Evolutionary conservation across 2,888 invertebrate species (phyloP).

Genomic region (Theodoxus fluviatilis): DNA sequence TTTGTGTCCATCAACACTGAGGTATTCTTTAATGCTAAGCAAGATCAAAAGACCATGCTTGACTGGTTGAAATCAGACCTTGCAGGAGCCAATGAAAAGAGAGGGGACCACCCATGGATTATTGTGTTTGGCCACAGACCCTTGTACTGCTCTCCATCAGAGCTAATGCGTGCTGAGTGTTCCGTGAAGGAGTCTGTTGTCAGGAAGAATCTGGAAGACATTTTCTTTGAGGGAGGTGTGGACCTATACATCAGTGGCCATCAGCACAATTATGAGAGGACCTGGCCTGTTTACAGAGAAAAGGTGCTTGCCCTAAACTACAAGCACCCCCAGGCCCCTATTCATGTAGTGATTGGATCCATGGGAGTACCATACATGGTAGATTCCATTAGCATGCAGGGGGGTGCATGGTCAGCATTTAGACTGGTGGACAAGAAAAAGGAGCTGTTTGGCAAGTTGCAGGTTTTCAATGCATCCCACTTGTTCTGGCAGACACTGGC

Average conservation of each 20-base stretch:
- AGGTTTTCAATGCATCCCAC: constrained; percentile 46
- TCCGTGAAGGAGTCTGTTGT: constrained; percentile 45
- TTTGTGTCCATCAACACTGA: constrained; percentile 53
- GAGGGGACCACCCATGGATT: constrained; percentile 58
- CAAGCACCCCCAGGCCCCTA: constrained; percentile 49
- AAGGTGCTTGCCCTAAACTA: constrained; percentile 45
- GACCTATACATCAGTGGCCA: constrained; percentile 56
- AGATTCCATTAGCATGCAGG: constrained; percentile 37
- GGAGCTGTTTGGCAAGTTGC: constrained; percentile 47
- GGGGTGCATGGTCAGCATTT: constrained; percentile 50
- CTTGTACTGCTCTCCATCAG: constrained; percentile 58
- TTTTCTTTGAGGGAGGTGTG: constrained; percentile 54
- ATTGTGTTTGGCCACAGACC: constrained; percentile 63
- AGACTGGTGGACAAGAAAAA: constrained; percentile 38
- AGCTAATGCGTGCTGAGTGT: constrained; percentile 50
- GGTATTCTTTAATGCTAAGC: constrained; percentile 64
- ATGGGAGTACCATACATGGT: constrained; percentile 45
- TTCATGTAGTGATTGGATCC: constrained; percentile 52
- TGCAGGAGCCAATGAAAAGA: constrained; percentile 45
- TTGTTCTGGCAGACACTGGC: constrained; percentile 49
- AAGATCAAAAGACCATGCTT: constrained; percentile 70
- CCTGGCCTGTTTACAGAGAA: constrained; percentile 54
- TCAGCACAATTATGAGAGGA: constrained; percentile 56
- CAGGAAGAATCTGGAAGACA: constrained; percentile 46
- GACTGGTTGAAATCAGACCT: constrained; percentile 53